Evolutionary conservation across 2,888 invertebrate species (phyloP), one percentile per base, ranked within the genome.

Genomic region (Tachina fera): DNA sequence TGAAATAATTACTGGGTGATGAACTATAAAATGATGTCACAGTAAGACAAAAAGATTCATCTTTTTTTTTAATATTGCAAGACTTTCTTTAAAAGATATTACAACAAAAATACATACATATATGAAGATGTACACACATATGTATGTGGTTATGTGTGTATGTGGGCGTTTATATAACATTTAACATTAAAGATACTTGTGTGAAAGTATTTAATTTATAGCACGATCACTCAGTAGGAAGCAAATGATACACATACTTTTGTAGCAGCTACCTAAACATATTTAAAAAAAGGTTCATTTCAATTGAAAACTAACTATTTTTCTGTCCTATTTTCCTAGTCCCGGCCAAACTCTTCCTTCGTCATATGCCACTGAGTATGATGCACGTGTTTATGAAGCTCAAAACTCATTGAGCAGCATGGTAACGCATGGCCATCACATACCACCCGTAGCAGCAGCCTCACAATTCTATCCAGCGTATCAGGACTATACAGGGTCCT

Each of bases 11-110:
- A 68, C 31, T 81, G 88, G 88, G 79, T 90, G 89, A 92, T 91
- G 90, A 91, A 88, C 88, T 91, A 89, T 90, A 89, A 91, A 92
- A 91, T 89, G 90, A 91, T 91, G 89, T 91, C 90, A 90, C 90
- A 86, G 79, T 83, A 77, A 83, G 86, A 79, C 67, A 82, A 63
- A 77, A 74, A 68, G n/a, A 65, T 41, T 19, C 11, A 43, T 16
- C 16, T 16, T 10, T 14, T 87, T 87, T 88, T 14, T 47, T 74
- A 67, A 76, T 58, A 70, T 81, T 56, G 70, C 80, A 81, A 80
- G 65, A 84, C 60, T 84, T 84, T 80, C 80, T 67, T 82, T 65
- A 70, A 80, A 61, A 77, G 56, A 16, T n/a, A 19, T 43, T 14
- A 49, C 31, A 63, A 70, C 72, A 43, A 6, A 77, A 16, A 22